These are phyloP conservation scores for Portunus trituberculatus DNA, from an alignment of 1,140 invertebrate species.

Conservation along the genomic window DNA sequence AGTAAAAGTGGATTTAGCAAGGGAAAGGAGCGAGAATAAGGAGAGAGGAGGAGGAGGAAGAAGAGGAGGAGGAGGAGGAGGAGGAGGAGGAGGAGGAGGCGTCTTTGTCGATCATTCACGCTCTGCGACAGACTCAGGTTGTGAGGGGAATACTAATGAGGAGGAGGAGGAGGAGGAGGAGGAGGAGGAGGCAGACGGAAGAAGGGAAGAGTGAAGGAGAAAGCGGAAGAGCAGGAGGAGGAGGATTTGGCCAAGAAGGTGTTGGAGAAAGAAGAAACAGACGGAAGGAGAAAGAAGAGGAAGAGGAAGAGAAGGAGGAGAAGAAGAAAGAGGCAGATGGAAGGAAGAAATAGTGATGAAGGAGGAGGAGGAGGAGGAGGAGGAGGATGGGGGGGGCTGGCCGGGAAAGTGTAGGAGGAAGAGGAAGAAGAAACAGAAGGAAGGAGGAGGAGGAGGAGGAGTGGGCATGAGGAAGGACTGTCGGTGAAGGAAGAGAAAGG, in stretches of 20 bases:
- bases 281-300: not conserved
- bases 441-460: not conserved
- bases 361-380: not conserved
- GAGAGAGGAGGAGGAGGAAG: not conserved
- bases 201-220: not conserved
- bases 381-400: not conserved
- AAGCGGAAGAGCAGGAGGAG: not conserved
- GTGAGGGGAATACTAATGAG: slow-evolving; percentile 21
- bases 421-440: not conserved
- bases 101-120: slow-evolving; percentile 21
- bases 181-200: not conserved
- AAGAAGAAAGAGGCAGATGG: not conserved
- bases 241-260: not conserved
- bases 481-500: not conserved
- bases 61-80: not conserved
- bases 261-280: not conserved
- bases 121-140: slow-evolving; percentile 18
- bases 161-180: slow-evolving; percentile 5
- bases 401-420: not conserved
- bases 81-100: not conserved
- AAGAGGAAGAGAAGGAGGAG: not conserved
- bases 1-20: not conserved
- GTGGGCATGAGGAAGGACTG: not conserved
- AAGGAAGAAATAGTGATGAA: not conserved
- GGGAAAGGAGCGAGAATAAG: not conserved